Percentiles rank a stretch among this genome's conserved stretches.
Conservation (phyloP, 1,140 invertebrate genomes). For the Antheraea mylitta region DNA sequence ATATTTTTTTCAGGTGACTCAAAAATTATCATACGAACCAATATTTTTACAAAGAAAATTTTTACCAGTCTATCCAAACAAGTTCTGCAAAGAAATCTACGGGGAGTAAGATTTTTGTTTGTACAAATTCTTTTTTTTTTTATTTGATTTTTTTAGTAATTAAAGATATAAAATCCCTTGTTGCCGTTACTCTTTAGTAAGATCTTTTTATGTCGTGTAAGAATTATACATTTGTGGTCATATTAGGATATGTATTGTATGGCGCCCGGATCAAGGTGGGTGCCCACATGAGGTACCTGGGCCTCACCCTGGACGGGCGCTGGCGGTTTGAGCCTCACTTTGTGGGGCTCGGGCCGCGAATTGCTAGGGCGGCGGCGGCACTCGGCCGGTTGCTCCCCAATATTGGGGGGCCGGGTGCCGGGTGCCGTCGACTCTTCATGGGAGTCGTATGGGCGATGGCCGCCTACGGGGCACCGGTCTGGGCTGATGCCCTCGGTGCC, state of each 20-base stretch:
- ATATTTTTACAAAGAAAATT: slow-evolving; percentile 61
- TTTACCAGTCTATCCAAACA: slow-evolving; percentile 58
- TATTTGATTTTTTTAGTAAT: background rate
- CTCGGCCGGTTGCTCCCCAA: too few species aligned
- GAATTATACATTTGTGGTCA: background rate
- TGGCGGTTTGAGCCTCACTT: too few species aligned
- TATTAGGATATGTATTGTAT: background rate
- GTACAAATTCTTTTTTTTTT: background rate
- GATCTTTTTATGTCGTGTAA: background rate
- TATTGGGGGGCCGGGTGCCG: too few species aligned
- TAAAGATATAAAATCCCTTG: background rate
- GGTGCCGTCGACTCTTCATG: too few species aligned
- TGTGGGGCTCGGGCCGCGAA: too few species aligned
- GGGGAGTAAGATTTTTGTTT: slow-evolving; percentile 49
- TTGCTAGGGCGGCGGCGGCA: too few species aligned
- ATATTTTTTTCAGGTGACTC: slow-evolving; percentile 46
- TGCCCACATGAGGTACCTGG: too few species aligned
- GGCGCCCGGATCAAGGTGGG: too few species aligned
- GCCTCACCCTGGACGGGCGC: too few species aligned
- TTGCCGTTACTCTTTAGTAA: background rate
- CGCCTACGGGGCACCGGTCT: too few species aligned
- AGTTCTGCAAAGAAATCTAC: slow-evolving; percentile 65
- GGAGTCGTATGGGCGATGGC: too few species aligned
- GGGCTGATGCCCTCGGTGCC: too few species aligned
- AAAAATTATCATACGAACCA: slow-evolving; percentile 53